phyloP scores from a whole-genome alignment of 2,113 vertebrate species.

The Silurus meridionalis region DNA sequence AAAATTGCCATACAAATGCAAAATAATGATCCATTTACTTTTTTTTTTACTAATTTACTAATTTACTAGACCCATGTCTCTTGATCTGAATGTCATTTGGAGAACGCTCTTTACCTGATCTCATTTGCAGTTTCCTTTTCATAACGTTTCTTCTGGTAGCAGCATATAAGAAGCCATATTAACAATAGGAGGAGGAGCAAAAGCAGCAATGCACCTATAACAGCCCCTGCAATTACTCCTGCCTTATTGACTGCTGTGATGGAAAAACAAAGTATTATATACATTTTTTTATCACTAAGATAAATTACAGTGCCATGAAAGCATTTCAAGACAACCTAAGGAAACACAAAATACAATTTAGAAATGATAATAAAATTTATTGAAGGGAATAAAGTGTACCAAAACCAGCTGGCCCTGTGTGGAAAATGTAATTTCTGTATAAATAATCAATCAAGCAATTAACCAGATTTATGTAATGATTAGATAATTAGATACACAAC shows the following conservation, averaged over 20 bases:
- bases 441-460: background rate
- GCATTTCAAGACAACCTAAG: background rate
- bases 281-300: background rate
- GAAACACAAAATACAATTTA: background rate
- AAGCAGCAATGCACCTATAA: conserved; percentile 79
- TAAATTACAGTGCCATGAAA: background rate
- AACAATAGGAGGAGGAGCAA: conserved; percentile 78
- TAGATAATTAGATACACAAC: background rate
- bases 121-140: conserved; percentile 80
- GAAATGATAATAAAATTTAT: background rate
- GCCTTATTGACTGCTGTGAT: conserved; percentile 62
- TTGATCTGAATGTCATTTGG: background rate
- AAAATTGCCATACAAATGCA: background rate
- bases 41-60: no score
- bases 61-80: no score
- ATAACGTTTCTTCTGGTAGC: conserved; percentile 74
- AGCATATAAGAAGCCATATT: conserved; percentile 82
- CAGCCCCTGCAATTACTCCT: conserved; percentile 77
- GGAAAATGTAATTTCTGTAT: no score
- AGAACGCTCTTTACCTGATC: conserved; percentile 71
- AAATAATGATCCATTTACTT: background rate
- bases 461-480: background rate
- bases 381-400: background rate
- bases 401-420: background rate
- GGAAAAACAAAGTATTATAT: conserved; percentile 12